Percentiles rank a stretch among this genome's conserved stretches.
phyloP scores from a whole-genome alignment of 2,113 vertebrate species.

The Corythaixoides concolor region DNA sequence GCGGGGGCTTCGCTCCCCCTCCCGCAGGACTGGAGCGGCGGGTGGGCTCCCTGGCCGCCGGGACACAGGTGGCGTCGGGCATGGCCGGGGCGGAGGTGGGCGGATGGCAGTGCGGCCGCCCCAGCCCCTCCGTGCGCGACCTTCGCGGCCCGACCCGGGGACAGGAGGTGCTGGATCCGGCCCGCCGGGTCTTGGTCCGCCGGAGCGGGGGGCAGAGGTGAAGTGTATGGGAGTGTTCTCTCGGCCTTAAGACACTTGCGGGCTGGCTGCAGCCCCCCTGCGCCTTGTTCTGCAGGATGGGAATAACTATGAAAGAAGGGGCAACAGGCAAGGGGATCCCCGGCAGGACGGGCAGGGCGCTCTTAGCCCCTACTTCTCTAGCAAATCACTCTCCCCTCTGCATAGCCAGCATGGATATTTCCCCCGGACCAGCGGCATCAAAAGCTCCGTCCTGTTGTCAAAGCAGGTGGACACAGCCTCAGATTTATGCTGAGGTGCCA shows the following conservation, averaged over 20 bases:
- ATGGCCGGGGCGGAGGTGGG: no score
- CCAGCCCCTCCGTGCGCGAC: no score
- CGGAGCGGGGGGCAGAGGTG: neutral
- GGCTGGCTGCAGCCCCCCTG: neutral
- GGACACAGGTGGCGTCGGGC: neutral
- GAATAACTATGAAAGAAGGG: neutral
- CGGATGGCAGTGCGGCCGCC: no score
- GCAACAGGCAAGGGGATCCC: neutral
- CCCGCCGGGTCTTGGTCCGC: neutral
- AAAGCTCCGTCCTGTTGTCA: neutral
- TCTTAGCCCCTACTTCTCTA: accelerated
- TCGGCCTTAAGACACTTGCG: neutral
- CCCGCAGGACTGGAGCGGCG: no score
- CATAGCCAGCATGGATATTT: neutral
- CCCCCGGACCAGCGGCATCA: neutral
- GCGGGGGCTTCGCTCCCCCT: no score
- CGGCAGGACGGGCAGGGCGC: neutral
- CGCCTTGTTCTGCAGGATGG: neutral
- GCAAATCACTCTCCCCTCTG: neutral
- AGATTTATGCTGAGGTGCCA: neutral
- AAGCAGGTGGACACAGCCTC: neutral
- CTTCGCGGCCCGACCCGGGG: no score
- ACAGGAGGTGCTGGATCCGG: neutral
- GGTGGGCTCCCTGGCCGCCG: no score
- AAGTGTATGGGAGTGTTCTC: neutral